Conservation (phyloP, 2,113 vertebrate genomes). For the Hiodon tergisus region DNA sequence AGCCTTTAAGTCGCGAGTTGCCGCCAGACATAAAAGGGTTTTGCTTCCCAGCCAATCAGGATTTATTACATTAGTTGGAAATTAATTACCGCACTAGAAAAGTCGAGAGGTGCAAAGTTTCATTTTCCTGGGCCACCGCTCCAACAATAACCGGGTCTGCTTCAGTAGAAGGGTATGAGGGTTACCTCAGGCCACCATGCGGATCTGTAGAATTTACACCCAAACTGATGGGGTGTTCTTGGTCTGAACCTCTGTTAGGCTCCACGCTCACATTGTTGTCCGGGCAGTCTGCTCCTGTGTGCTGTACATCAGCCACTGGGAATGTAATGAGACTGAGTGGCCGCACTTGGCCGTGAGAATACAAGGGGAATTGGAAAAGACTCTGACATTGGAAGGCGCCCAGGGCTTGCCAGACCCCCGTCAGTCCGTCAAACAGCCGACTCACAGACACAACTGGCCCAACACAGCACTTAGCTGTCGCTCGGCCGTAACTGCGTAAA, state of each 20-base stretch:
- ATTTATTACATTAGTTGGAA: background rate
- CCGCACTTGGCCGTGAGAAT: conserved; percentile 22
- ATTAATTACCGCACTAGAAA: background rate
- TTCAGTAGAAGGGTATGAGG: background rate
- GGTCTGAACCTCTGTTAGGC: conserved; percentile 34
- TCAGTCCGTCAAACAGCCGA: background rate
- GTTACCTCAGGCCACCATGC: background rate
- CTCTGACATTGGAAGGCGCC: conserved; percentile 34
- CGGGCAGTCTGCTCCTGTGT: background rate
- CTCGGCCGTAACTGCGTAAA: conserved; percentile 17
- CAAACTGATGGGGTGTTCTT: conserved; percentile 22
- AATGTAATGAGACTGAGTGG: conserved; percentile 27
- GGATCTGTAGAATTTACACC: background rate
- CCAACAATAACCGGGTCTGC: background rate
- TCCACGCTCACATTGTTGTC: background rate
- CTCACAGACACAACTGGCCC: conserved; percentile 9
- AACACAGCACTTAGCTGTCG: conserved; percentile 22
- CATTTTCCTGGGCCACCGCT: background rate
- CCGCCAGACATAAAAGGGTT: background rate
- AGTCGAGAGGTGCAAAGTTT: background rate
- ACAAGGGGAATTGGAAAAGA: conserved; percentile 16
- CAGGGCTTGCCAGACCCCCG: conserved; percentile 22
- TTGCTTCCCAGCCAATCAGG: background rate
- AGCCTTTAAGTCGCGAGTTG: too few species aligned
- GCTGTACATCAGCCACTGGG: conserved; percentile 29